These are phyloP conservation scores for Chaetorhynchus papuensis DNA, from an alignment of 2,113 vertebrate genomes.

Conservation along the genomic window DNA sequence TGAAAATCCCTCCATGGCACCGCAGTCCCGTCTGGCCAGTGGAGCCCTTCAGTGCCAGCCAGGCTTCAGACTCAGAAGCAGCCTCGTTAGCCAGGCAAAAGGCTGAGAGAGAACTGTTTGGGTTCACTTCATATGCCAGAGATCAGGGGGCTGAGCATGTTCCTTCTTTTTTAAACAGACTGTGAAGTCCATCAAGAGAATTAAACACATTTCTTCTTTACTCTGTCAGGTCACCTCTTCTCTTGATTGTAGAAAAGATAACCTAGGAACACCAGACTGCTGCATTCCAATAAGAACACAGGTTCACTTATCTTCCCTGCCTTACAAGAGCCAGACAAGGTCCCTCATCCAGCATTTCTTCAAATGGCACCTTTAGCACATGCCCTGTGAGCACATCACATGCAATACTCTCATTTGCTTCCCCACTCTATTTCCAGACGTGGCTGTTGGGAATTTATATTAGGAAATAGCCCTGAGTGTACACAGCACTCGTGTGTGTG, in stretches of 20 bases:
- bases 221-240: background rate
- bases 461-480: background rate
- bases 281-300: background rate
- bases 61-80: background rate
- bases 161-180: background rate
- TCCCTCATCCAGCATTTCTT: background rate
- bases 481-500: background rate
- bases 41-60: background rate
- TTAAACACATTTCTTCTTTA: background rate
- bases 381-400: background rate
- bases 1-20: background rate
- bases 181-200: background rate
- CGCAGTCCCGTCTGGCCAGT: background rate
- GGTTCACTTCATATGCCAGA: background rate
- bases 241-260: background rate
- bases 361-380: background rate
- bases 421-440: background rate
- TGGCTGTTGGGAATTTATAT: background rate
- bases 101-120: background rate
- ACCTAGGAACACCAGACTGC: background rate
- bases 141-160: accelerated
- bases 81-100: background rate
- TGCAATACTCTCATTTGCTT: background rate
- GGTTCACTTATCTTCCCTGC: background rate
- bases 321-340: background rate